These are phyloP conservation scores for Silurus asotus DNA, from an alignment of 2,113 vertebrate genomes.

Conservation along the genomic window DNA sequence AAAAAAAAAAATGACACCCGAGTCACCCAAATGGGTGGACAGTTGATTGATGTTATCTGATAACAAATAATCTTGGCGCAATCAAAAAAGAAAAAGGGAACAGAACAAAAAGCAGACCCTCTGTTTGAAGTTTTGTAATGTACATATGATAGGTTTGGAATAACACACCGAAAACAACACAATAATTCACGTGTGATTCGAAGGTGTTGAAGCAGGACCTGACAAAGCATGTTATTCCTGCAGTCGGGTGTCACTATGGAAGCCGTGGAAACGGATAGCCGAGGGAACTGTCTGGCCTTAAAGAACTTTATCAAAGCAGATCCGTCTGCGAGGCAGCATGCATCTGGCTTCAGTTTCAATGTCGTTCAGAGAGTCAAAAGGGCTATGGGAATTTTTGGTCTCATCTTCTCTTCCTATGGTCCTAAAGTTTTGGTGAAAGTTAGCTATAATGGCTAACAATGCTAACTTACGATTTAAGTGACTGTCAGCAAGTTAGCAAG, in stretches of 20 bases:
- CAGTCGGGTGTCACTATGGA: conserved; percentile 11
- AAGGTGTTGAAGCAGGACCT: conserved; percentile 3
- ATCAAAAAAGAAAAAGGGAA: not conserved
- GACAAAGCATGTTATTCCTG: conserved; percentile 39
- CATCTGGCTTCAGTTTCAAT: conserved; percentile 1
- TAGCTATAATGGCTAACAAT: not conserved
- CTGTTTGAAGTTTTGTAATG: not conserved
- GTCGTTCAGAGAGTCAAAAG: not conserved
- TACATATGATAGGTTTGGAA: conserved; percentile 20
- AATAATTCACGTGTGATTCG: not conserved
- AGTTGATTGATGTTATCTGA: not conserved
- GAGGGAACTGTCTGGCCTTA: conserved; percentile 23
- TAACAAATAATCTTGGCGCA: not conserved
- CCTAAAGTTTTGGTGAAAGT: not conserved
- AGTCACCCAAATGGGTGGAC: not conserved
- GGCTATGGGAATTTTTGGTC: too few species aligned
- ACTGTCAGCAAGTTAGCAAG: not conserved
- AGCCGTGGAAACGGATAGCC: conserved; percentile 21
- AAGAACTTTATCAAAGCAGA: conserved; percentile 33
- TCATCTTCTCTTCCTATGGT: too few species aligned
- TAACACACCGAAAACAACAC: conserved; percentile 34
- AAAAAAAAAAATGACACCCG: not conserved
- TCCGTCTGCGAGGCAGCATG: conserved; percentile 22
- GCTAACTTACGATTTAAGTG: not conserved
- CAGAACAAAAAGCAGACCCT: not conserved